Evolutionary conservation across 2,113 vertebrate species (phyloP), one percentile per base, ranked within the genome.

Genomic region (Leptodactylus fuscus): DNA sequence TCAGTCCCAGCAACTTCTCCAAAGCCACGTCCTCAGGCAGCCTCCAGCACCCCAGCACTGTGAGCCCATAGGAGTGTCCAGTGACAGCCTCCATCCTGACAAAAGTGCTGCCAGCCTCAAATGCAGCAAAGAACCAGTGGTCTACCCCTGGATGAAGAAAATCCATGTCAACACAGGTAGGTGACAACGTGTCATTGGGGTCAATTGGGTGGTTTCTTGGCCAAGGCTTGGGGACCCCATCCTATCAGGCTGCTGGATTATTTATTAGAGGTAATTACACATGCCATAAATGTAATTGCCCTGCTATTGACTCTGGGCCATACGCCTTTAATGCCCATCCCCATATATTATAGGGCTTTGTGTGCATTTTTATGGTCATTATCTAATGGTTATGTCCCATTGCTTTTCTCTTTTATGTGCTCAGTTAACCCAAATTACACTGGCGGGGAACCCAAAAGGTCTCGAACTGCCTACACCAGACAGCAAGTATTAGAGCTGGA

Each of bases 121-220:
- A 92, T 96, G 93, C 82, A 97, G 93, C 81, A 97, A 96, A 90
- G 97, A 98, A 90, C 98, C 97, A 82, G 96, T 99, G 92, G 97
- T 99, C 85, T 99, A 99, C 88, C 98, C 98, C 53, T 99, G 98
- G 97, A 99, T 99, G 98, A 99, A 98, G 94, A 99, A 99, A 94
- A 96, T 98, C 91, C 97, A 99, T 93, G 95, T 96, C 94, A 97
- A 90, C 94, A 96, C 91, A 91, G 95, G 97, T 99, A 96, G 95
- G 97, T 88, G 90, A 89, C 89, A 88, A 88, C 12, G 34, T 65
- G n/a, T n/a, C 20, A 38, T 36, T 53, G 60, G 87, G 86, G 32
- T 75, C 36, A 60, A 34, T 38, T 55, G 48, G 29, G 82, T 44
- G 81, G 77, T 86, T 76, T 36, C 69, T 85, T 87, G 90, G 89